These are phyloP conservation scores for Melinopterus prodromus DNA, from an alignment of 2,888 invertebrate species.

Conservation along the genomic window DNA sequence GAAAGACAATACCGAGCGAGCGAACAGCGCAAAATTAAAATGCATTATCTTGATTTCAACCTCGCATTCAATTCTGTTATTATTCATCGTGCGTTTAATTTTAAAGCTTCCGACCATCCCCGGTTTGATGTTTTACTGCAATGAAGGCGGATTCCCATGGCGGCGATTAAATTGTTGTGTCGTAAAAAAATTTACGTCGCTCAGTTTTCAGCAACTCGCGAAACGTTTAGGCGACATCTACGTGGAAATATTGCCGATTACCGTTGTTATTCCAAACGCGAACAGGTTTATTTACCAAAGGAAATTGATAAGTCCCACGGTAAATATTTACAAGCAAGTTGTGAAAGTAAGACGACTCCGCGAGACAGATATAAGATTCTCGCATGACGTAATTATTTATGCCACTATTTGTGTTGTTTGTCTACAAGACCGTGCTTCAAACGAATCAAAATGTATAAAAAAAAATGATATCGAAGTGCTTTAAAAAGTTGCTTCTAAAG, in stretches of 20 bases:
- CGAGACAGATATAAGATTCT: slow-evolving; percentile 1
- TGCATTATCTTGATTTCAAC: background rate
- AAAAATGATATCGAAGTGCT: no score
- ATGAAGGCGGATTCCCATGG: background rate
- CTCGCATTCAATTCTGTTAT: background rate
- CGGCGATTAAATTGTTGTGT: background rate
- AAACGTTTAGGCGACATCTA: background rate
- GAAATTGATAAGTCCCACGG: background rate
- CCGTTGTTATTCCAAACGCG: background rate
- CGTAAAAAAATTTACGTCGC: slow-evolving; percentile 9
- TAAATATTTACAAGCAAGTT: slow-evolving; percentile 5
- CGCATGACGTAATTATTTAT: slow-evolving; percentile 10
- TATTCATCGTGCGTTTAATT: background rate
- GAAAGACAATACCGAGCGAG: background rate
- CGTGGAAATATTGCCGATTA: background rate
- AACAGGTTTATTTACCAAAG: slow-evolving; percentile 8
- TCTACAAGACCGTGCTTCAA: background rate
- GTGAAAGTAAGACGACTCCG: background rate
- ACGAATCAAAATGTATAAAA: no score
- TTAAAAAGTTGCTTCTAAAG: no score
- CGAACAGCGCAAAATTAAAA: background rate
- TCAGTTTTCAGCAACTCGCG: background rate
- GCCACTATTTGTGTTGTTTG: background rate
- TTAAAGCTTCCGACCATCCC: background rate
- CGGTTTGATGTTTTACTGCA: background rate